These are phyloP conservation scores for Potamilus streckersoni DNA, from an alignment of 1,140 invertebrate genomes.

Conservation along the genomic window DNA sequence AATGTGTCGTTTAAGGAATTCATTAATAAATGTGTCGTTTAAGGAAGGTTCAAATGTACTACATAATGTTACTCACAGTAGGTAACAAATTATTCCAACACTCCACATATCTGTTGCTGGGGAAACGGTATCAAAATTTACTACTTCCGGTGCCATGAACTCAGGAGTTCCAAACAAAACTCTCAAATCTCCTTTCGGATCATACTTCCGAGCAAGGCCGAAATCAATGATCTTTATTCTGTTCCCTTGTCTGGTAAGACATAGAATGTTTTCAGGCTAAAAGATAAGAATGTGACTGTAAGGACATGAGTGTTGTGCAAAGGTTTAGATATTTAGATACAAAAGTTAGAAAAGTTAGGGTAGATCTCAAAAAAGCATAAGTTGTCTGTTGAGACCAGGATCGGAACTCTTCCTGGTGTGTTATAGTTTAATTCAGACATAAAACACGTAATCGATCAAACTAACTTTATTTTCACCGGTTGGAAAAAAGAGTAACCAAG, in stretches of 20 bases:
- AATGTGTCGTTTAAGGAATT: too few species aligned
- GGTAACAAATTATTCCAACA: conserved; percentile 89
- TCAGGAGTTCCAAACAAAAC: conserved; percentile 88
- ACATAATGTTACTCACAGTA: conserved; percentile 83
- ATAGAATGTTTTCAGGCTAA: conserved; percentile 97
- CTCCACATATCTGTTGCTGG: conserved; percentile 86
- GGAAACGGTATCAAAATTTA: conserved; percentile 89
- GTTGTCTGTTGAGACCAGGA: neutral
- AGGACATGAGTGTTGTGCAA: neutral
- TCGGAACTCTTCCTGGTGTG: neutral
- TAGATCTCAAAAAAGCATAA: neutral
- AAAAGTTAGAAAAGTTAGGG: neutral
- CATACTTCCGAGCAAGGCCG: conserved; percentile 84
- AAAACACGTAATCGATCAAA: neutral
- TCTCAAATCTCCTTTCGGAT: conserved; percentile 77
- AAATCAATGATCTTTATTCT: conserved; percentile 93
- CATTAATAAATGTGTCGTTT: too few species aligned
- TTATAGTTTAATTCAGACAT: too few species aligned
- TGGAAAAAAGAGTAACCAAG: too few species aligned
- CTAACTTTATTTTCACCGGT: too few species aligned
- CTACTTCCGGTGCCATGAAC: conserved; percentile 94
- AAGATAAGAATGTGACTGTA: conserved; percentile 19
- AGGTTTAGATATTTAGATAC: neutral
- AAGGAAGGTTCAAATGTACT: neutral
- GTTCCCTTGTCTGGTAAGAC: conserved; percentile 93